phyloP scores from a whole-genome alignment of 2,797 vertebrate genomes.

The Botia almorhae region DNA sequence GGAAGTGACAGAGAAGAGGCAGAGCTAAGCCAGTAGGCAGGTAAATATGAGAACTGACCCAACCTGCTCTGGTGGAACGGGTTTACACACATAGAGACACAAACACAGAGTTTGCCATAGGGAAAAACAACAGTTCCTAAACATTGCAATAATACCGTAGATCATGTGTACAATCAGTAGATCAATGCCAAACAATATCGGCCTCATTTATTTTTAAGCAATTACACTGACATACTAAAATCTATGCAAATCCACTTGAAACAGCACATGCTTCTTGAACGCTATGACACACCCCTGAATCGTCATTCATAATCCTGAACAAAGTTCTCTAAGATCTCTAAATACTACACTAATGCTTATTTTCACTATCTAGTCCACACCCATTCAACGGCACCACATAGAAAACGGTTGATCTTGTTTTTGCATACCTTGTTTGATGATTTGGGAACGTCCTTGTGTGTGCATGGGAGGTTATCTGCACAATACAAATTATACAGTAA shows the following conservation, averaged over 20 bases:
- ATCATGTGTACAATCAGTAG: background rate
- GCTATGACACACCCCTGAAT: constrained; percentile 8
- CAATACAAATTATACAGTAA: background rate
- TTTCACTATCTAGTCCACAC: constrained; percentile 27
- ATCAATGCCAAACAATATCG: background rate
- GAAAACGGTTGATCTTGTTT: background rate
- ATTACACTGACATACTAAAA: background rate
- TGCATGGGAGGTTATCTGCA: background rate
- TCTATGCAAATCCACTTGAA: background rate
- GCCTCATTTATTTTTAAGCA: background rate
- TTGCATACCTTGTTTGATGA: background rate
- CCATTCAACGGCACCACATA: constrained; percentile 1
- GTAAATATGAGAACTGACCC: constrained; percentile 74
- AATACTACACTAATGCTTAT: constrained; percentile 26
- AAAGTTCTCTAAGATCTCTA: constrained; percentile 25
- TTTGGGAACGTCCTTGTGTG: background rate
- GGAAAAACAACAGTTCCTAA: background rate
- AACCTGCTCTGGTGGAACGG: constrained; percentile 71
- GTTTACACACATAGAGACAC: constrained; percentile 30
- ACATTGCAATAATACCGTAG: background rate
- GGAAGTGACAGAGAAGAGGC: constrained; percentile 71
- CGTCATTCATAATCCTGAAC: constrained; percentile 16
- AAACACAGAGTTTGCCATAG: background rate
- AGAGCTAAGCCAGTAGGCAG: constrained; percentile 64
- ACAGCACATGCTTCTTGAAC: background rate